Percentiles rank a stretch among this genome's conserved stretches.
Conservation (phyloP, 2,888 invertebrate genomes). For the Nowickia ferox region DNA sequence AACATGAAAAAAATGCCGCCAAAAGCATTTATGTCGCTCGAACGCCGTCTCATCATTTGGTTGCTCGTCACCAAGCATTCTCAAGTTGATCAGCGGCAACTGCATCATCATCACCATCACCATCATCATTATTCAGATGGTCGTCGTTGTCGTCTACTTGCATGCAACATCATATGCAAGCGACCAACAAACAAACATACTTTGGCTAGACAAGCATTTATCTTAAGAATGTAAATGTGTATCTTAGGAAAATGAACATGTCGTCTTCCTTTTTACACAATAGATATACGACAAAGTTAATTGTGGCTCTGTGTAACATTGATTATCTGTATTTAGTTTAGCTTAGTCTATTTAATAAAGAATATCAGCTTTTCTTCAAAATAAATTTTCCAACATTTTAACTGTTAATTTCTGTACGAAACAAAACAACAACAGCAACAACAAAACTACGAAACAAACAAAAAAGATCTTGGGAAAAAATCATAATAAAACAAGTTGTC, state of each 20-base stretch:
- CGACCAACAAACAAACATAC: not conserved
- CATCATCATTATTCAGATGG: slow-evolving; percentile 36
- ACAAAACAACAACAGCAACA: slow-evolving; percentile 2
- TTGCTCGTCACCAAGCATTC: slow-evolving; percentile 43
- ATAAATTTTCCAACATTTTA: slow-evolving; percentile 63
- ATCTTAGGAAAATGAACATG: slow-evolving; percentile 61
- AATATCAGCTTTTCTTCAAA: slow-evolving; percentile 33
- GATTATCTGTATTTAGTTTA: slow-evolving; percentile 47
- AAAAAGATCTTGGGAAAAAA: slow-evolving; percentile 35
- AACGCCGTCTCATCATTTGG: slow-evolving; percentile 46
- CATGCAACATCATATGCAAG: not conserved
- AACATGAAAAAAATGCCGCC: slow-evolving; percentile 45
- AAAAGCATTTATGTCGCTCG: slow-evolving; percentile 57
- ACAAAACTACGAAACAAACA: not conserved
- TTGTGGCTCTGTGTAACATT: slow-evolving; percentile 5
- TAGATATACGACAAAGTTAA: slow-evolving; percentile 32
- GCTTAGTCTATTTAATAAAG: slow-evolving; percentile 51
- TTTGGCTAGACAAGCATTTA: slow-evolving; percentile 65
- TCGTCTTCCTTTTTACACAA: slow-evolving; percentile 60
- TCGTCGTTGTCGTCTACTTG: not conserved
- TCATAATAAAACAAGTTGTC: slow-evolving; percentile 63
- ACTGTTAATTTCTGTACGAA: slow-evolving; percentile 64
- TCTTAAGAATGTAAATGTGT: slow-evolving; percentile 65
- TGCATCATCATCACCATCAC: slow-evolving; percentile 31
- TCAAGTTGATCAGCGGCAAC: slow-evolving; percentile 19